These are phyloP conservation scores for Dicentrarchus labrax DNA, from an alignment of 2,113 vertebrate genomes.

Conservation along the genomic window DNA sequence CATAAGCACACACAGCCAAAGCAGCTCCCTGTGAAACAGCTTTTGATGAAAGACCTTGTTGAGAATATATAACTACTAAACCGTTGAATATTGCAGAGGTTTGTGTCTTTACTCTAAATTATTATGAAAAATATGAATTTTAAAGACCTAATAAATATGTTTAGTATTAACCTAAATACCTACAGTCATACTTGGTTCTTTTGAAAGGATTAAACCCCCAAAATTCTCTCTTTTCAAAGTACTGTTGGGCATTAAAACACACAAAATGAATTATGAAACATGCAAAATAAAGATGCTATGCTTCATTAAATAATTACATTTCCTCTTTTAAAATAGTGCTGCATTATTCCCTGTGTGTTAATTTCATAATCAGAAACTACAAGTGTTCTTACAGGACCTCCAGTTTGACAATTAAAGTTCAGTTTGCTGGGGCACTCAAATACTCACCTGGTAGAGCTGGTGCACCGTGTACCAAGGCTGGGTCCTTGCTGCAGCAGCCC, in stretches of 20 bases:
- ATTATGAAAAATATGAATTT: not conserved
- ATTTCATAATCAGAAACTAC: not conserved
- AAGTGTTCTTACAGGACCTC: not conserved
- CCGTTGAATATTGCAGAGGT: slow-evolving; percentile 1
- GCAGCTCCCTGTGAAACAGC: slow-evolving; percentile 54
- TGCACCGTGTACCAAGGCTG: too few species aligned
- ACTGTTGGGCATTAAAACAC: slow-evolving; percentile 2
- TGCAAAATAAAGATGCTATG: slow-evolving; percentile 7
- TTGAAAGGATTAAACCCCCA: not conserved
- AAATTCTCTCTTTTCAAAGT: not conserved
- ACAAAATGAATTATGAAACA: slow-evolving; percentile 19
- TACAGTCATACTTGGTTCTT: not conserved
- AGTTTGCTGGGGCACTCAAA: not conserved
- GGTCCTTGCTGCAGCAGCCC: too few species aligned
- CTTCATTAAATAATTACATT: not conserved
- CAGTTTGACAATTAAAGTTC: not conserved
- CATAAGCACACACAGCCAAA: slow-evolving; percentile 59
- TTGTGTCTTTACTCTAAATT: not conserved
- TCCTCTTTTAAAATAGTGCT: not conserved
- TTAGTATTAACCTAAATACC: slow-evolving; percentile 17
- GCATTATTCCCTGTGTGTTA: not conserved
- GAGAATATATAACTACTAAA: slow-evolving; percentile 9
- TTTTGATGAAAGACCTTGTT: slow-evolving; percentile 45
- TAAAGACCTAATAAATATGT: slow-evolving; percentile 14
- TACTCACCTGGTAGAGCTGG: too few species aligned